These are phyloP conservation scores for Drosophila algonquin DNA, from an alignment of 2,888 invertebrate genomes.

Conservation along the genomic window DNA sequence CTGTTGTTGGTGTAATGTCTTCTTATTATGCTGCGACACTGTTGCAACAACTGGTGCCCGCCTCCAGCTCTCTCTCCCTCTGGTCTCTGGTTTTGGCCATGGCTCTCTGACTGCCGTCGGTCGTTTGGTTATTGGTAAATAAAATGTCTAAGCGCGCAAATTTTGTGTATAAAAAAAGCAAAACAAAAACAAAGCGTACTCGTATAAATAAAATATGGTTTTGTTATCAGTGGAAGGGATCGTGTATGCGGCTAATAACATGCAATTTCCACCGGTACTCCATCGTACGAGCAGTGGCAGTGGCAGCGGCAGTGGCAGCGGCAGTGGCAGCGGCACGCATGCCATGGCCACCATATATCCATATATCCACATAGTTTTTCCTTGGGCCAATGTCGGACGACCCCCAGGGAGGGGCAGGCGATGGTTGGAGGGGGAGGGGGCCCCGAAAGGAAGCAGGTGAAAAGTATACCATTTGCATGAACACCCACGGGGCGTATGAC, in stretches of 20 bases:
- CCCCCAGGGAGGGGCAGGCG: background rate
- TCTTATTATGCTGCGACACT: slow-evolving; percentile 79
- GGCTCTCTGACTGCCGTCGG: slow-evolving; percentile 22
- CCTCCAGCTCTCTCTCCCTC: background rate
- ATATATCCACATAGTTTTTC: slow-evolving; percentile 13
- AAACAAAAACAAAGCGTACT: slow-evolving; percentile 35
- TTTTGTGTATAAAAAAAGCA: slow-evolving; percentile 53
- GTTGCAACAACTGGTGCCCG: slow-evolving; percentile 46
- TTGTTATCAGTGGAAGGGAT: slow-evolving; percentile 73
- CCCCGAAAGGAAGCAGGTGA: slow-evolving; percentile 73
- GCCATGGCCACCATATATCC: slow-evolving; percentile 29
- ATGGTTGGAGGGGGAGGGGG: background rate
- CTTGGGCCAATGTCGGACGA: slow-evolving; percentile 12
- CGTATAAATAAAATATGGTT: slow-evolving; percentile 71
- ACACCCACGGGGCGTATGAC: slow-evolving; percentile 60
- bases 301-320: slow-evolving; percentile 56
- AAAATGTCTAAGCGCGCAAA: slow-evolving; percentile 75
- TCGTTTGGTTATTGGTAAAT: slow-evolving; percentile 74
- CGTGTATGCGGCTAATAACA: slow-evolving; percentile 79
- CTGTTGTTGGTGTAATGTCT: slow-evolving; percentile 74
- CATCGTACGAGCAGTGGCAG: slow-evolving; percentile 28
- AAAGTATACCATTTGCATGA: slow-evolving; percentile 78
- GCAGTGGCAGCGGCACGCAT: slow-evolving; percentile 63
- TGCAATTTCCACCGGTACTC: slow-evolving; percentile 66
- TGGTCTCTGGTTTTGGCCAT: slow-evolving; percentile 8